Evolutionary conservation across 2,797 vertebrate genomes (phyloP).

Genomic region (Lagorchestes hirsutus): DNA sequence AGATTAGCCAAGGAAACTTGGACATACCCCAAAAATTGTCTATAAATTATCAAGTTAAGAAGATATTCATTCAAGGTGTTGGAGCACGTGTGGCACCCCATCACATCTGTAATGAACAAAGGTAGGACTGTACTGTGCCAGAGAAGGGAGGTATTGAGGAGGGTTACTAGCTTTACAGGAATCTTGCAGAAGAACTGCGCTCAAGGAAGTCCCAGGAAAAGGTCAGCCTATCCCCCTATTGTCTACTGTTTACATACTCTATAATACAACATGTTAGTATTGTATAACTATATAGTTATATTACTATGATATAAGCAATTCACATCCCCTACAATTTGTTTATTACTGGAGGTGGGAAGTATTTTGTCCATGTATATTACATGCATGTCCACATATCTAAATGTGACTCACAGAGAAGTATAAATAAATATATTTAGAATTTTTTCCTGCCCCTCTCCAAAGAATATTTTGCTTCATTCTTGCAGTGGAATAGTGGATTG

Average conservation of each 20-base stretch:
- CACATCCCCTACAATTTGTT: not conserved
- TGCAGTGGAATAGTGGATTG: not conserved
- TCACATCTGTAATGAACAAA: not conserved
- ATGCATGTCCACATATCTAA: not conserved
- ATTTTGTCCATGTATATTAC: not conserved
- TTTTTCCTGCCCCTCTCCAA: not conserved
- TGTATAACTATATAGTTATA: not conserved
- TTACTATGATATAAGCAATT: not conserved
- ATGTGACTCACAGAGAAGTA: not conserved
- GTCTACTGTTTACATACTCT: not conserved
- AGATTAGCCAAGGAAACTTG: not conserved
- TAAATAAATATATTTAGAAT: not conserved
- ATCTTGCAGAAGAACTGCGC: not conserved
- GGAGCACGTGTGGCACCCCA: not conserved
- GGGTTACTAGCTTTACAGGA: not conserved
- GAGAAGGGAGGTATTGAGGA: not conserved
- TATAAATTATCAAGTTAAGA: not conserved
- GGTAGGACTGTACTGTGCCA: not conserved
- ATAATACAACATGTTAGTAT: not conserved
- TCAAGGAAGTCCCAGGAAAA: not conserved
- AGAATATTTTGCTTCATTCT: not conserved
- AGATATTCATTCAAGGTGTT: not conserved
- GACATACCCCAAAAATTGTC: not conserved
- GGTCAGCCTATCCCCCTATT: not conserved
- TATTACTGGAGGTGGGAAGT: not conserved